Base-by-base conservation (phyloP, 1,140 invertebrate genomes). In the Adelges cooleyi region DNA sequence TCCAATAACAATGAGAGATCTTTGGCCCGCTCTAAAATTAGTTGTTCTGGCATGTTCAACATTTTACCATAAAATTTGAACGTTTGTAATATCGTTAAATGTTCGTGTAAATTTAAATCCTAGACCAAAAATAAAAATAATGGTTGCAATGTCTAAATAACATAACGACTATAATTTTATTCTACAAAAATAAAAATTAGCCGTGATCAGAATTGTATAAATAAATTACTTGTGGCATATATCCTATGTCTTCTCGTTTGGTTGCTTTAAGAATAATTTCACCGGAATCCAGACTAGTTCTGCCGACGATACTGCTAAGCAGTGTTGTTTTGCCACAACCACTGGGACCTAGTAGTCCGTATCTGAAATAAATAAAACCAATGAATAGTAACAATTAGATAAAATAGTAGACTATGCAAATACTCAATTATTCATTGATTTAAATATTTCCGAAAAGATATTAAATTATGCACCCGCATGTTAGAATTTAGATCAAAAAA, bases 61-160 rank as follows among this genome's bases (percentile, higher is more conserved):
- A 96, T 85, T 22, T 86, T 77, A 0, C 92, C 92, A 75, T 95
- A 96, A 75, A 91, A 95, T 65, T 82, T 83, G 2, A 95, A 77
- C 0, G 90, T 91, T 68, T 90, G 88, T 51, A 82, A 81, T 1
- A 92, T 87, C 1, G 86, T 85, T 73, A 97, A 91, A 73, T 94
- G 89, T 10, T 81, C 81, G 10, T 92, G 90, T 15, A 97, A 73
- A 0, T 62, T 62, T 48, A 62, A 46, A 46, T 62, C 54, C 54
- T 62, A 25, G 17, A n/a, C n/a, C n/a, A n/a, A n/a, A n/a, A n/a
- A n/a, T n/a, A n/a, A n/a, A n/a, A n/a, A n/a, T n/a, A n/a, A n/a
- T n/a, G n/a, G n/a, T n/a, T n/a, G n/a, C n/a, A n/a, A n/a, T n/a
- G n/a, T n/a, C n/a, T n/a, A n/a, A n/a, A n/a, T n/a, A n/a, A n/a